These are phyloP conservation scores for Folsomia candida DNA, from an alignment of 2,888 invertebrate genomes.

Conservation along the genomic window DNA sequence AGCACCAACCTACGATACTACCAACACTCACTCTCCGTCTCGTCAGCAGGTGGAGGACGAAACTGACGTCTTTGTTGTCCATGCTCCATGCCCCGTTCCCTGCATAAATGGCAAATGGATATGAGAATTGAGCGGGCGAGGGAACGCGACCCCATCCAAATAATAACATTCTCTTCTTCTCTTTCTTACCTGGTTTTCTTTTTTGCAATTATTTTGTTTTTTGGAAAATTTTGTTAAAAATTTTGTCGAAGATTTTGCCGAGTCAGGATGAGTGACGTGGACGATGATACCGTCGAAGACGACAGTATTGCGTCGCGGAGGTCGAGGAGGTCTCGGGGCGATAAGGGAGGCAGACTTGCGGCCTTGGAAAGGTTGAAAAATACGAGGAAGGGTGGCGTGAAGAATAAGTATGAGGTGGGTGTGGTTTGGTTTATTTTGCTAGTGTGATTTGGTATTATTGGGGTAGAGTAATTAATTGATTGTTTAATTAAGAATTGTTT, in stretches of 20 bases:
- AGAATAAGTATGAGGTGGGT: slow-evolving; percentile 77
- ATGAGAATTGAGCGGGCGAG: slow-evolving; percentile 2
- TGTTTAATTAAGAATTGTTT: neutral
- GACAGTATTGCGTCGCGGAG: slow-evolving; percentile 31
- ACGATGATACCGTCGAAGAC: neutral
- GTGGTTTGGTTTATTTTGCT: neutral
- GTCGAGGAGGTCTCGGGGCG: slow-evolving; percentile 38
- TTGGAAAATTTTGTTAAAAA: neutral
- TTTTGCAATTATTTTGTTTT: no score
- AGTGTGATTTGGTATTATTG: neutral
- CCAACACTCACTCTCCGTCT: neutral
- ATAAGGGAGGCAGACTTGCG: slow-evolving; percentile 63
- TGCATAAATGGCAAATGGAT: neutral
- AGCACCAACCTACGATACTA: no score
- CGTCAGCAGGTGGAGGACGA: neutral
- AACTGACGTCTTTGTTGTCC: neutral
- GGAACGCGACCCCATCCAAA: neutral
- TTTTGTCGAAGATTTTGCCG: neutral
- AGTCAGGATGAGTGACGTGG: neutral
- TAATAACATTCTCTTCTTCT: neutral
- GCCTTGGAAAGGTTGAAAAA: slow-evolving; percentile 75
- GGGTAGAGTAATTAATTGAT: neutral
- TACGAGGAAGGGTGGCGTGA: slow-evolving; percentile 68
- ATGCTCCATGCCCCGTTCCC: neutral
- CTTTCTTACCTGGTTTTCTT: no score